Conservation (phyloP, 2,888 invertebrate genomes). For the Eupithecia subumbrata region DNA sequence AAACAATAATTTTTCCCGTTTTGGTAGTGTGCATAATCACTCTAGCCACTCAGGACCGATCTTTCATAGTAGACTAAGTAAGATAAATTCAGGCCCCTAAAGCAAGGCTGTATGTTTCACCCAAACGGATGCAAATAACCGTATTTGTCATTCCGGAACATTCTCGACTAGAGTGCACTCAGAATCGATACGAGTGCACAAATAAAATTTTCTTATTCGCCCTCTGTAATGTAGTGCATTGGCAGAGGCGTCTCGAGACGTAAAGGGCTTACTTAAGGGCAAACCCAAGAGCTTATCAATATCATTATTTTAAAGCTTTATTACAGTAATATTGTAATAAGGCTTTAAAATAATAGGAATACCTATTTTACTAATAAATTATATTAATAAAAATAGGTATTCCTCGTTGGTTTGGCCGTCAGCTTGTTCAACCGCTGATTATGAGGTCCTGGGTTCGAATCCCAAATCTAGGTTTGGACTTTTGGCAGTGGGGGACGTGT, state of each 20-base stretch:
- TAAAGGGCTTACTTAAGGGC: background rate
- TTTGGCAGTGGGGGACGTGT: too few species aligned
- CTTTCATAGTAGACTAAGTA: background rate
- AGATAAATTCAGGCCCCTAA: background rate
- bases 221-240: constrained; percentile 27
- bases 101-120: background rate
- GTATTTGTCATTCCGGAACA: constrained; percentile 24
- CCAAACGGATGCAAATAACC: constrained; percentile 18
- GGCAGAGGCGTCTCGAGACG: constrained; percentile 1
- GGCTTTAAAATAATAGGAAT: too few species aligned
- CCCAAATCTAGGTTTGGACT: too few species aligned
- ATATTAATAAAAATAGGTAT: too few species aligned
- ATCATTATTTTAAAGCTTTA: too few species aligned
- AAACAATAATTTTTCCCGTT: too few species aligned
- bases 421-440: too few species aligned
- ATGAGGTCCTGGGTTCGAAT: too few species aligned
- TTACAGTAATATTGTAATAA: too few species aligned
- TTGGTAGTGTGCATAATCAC: background rate
- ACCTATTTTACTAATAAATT: too few species aligned
- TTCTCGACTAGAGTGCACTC: constrained; percentile 31
- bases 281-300: background rate
- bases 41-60: background rate
- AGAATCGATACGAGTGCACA: constrained; percentile 33
- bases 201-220: constrained; percentile 36
- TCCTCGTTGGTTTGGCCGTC: too few species aligned